Percentiles rank a stretch among this genome's conserved stretches.
Evolutionary conservation across 1,140 invertebrate species (phyloP).

Genomic region (Bombus polaris): DNA sequence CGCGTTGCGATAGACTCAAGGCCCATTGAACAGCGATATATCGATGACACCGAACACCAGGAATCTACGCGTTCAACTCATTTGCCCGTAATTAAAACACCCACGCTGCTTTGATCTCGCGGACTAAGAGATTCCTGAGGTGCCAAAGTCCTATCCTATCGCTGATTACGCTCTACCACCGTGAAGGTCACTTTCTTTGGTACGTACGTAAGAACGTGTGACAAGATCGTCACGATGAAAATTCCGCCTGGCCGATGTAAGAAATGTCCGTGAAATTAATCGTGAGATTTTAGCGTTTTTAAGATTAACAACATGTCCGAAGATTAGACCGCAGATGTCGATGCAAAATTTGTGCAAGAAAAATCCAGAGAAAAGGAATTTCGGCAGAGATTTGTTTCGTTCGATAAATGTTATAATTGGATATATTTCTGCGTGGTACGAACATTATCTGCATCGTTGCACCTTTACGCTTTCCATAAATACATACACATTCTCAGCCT

Average conservation of each 20-base stretch:
- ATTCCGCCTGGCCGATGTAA: not conserved
- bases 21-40: slow-evolving; percentile 47
- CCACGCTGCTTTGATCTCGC: slow-evolving; percentile 65
- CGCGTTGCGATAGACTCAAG: slow-evolving; percentile 44
- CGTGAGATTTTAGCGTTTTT: too few relatives aligned
- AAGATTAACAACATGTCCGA: too few relatives aligned
- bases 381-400: too few relatives aligned
- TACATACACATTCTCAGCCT: too few relatives aligned
- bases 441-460: too few relatives aligned
- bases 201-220: not conserved
- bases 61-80: slow-evolving; percentile 55
- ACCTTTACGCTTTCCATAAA: too few relatives aligned
- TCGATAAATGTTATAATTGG: too few relatives aligned
- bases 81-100: slow-evolving; percentile 68
- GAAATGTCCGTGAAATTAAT: not conserved
- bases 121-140: slow-evolving; percentile 49
- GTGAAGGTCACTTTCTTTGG: slow-evolving; percentile 43
- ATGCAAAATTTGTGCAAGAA: too few relatives aligned
- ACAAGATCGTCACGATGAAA: not conserved
- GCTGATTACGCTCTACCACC: slow-evolving; percentile 43
- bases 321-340: too few relatives aligned
- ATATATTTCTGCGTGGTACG: too few relatives aligned
- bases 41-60: slow-evolving; percentile 28
- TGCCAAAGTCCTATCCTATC: slow-evolving; percentile 7
- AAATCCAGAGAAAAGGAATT: too few relatives aligned